A percentile compares a stretch with the other conserved stretches of the same genome.
These are phyloP conservation scores for Porites cylindrica DNA, from an alignment of 92 coral and sea anemone genomes.

Conservation along the genomic window DNA sequence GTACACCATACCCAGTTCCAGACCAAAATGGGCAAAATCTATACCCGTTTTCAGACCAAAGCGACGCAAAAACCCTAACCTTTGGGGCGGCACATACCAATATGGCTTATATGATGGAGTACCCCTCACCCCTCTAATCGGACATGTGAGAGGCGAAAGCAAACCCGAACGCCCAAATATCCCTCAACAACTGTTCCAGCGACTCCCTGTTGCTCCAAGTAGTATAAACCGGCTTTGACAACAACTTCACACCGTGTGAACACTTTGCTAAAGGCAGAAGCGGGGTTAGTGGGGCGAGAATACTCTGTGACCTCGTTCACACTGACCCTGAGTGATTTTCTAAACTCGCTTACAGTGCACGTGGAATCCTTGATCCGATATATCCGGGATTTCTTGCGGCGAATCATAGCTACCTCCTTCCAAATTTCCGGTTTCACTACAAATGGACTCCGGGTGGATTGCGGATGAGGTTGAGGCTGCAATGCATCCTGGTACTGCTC, in stretches of 20 bases:
- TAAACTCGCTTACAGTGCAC: slow-evolving; percentile 48
- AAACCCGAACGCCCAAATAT: slow-evolving; percentile 88
- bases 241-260: slow-evolving; percentile 84
- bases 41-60: too few relatives aligned
- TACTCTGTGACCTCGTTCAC: slow-evolving; percentile 87
- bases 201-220: slow-evolving; percentile 69
- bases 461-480: slow-evolving; percentile 55
- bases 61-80: too few relatives aligned
- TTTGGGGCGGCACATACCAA: too few relatives aligned
- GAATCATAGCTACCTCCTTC: slow-evolving; percentile 84
- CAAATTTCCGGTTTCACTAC: slow-evolving; percentile 77
- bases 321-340: slow-evolving; percentile 49
- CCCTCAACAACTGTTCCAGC: slow-evolving; percentile 68
- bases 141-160: slow-evolving; percentile 75
- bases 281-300: slow-evolving; percentile 81
- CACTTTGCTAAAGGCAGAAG: slow-evolving; percentile 82
- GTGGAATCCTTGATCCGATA: slow-evolving; percentile 43
- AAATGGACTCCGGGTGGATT: slow-evolving; percentile 55
- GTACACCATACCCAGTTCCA: too few relatives aligned
- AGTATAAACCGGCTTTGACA: slow-evolving; percentile 52
- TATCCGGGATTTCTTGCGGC: slow-evolving; percentile 79
- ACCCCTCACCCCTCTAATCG: background rate
- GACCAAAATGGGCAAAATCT: too few relatives aligned
- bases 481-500: slow-evolving; percentile 73
- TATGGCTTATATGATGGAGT: too few relatives aligned